Evolutionary conservation across 2,797 vertebrate species (phyloP).

Genomic region (Cheracebus regulus): DNA sequence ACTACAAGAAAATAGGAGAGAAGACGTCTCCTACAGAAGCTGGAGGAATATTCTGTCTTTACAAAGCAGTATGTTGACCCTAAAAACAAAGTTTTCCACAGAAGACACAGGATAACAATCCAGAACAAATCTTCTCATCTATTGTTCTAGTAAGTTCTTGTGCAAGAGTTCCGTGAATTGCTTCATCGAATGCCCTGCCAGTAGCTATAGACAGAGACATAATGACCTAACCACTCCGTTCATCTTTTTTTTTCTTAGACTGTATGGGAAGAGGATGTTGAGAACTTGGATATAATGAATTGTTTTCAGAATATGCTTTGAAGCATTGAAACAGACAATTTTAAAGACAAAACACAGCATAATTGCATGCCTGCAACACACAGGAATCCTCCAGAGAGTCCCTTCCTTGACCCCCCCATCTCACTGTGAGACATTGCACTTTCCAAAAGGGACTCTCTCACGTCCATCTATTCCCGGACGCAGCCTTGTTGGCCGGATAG

Average conservation of each 20-base stretch:
- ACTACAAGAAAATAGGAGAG: slow-evolving; percentile 94
- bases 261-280: not conserved
- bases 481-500: not conserved
- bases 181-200: not conserved
- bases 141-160: slow-evolving; percentile 92
- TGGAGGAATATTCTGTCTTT: slow-evolving; percentile 94
- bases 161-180: slow-evolving; percentile 85
- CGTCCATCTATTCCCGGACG: rapidly evolving
- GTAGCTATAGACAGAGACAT: not conserved
- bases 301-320: not conserved
- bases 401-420: not conserved
- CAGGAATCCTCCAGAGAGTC: not conserved
- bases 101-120: slow-evolving; percentile 96
- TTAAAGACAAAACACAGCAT: not conserved
- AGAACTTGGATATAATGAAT: not conserved
- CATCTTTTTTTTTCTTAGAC: not conserved
- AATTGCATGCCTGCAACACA: no score
- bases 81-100: slow-evolving; percentile 88
- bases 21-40: slow-evolving; percentile 89
- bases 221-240: not conserved
- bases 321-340: not conserved
- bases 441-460: not conserved
- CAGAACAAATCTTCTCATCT: slow-evolving; percentile 95
- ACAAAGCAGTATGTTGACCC: slow-evolving; percentile 96
- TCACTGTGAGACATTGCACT: not conserved